Evolutionary conservation across 2,113 vertebrate species (phyloP), one percentile per base, ranked within the genome.

Genomic region (Antechinus flavipes): DNA sequence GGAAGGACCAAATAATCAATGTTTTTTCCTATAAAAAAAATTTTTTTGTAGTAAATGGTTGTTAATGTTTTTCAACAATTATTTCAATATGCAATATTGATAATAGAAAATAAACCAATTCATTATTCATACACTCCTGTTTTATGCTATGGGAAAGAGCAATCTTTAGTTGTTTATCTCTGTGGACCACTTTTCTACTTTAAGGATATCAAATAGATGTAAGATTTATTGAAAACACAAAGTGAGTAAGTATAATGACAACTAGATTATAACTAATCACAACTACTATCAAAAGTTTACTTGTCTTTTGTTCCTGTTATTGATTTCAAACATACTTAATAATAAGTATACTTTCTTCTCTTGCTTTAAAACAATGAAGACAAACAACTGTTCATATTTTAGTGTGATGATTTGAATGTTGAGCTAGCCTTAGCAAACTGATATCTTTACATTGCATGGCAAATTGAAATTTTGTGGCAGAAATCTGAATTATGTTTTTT

Each of bases 311-410:
- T 53, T 35, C 22, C 11, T 55, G 23, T 47, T 91, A 14, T 4
- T 90, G 22, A n/a, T 50, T 54, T 53, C 42, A 52, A 30, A 12
- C 89, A 24, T 11, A 52, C 27, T 42, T 84, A 76, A 6, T 11
- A 19, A n/a, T 22, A 84, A 19, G 35, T 42, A 84, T n/a, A 2
- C 68, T 84, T 84, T 42, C 68, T n/a, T 42, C 19, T 84, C 68
- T 42, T 42, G 16, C 16, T 76, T 92, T 94, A 53, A 94, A 96
- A 91, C 58, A 61, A 54, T 25, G 16, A 46, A 10, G 42, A 24
- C 30, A 30, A 90, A 68, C 90, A 52, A 52, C n/a, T 50, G 49
- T 91, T 30, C 76, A 54, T 68, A 93, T 91, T 90, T 95, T 58
- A 47, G 4, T 16, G 26, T 56, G 61, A 89, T 55, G 4, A 91